These are phyloP conservation scores for Eriocheir sinensis DNA, from an alignment of 1,140 invertebrate genomes.

Conservation along the genomic window DNA sequence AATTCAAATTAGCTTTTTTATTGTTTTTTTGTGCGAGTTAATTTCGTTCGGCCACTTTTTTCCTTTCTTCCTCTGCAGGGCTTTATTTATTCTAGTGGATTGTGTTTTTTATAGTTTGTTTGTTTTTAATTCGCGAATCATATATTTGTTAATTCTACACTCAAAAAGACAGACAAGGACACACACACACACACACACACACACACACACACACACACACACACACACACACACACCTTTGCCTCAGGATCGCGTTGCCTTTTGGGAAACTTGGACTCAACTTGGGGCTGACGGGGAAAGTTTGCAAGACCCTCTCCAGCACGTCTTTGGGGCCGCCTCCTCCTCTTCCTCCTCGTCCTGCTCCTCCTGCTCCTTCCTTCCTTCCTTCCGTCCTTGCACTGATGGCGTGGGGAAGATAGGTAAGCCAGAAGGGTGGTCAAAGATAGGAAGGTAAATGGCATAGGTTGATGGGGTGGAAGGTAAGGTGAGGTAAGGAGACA, in stretches of 20 bases:
- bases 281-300: not conserved
- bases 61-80: not conserved
- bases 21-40: not conserved
- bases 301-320: not conserved
- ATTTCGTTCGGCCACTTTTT: not conserved
- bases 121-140: too few relatives aligned
- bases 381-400: not conserved
- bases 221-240: not conserved
- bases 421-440: too few relatives aligned
- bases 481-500: not conserved
- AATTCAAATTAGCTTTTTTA: too few relatives aligned
- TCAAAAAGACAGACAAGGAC: not conserved
- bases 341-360: not conserved
- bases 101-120: too few relatives aligned
- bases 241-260: not conserved
- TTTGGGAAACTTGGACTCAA: not conserved
- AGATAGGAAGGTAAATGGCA: too few relatives aligned
- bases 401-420: not conserved
- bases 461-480: not conserved
- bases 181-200: conserved; percentile 45
- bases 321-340: not conserved
- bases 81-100: too few relatives aligned
- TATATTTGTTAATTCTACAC: too few relatives aligned
- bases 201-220: conserved; percentile 39
- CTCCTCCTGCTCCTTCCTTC: not conserved